These are phyloP conservation scores for Pogona vitticeps DNA, from an alignment of 2,113 vertebrate genomes.

Conservation along the genomic window DNA sequence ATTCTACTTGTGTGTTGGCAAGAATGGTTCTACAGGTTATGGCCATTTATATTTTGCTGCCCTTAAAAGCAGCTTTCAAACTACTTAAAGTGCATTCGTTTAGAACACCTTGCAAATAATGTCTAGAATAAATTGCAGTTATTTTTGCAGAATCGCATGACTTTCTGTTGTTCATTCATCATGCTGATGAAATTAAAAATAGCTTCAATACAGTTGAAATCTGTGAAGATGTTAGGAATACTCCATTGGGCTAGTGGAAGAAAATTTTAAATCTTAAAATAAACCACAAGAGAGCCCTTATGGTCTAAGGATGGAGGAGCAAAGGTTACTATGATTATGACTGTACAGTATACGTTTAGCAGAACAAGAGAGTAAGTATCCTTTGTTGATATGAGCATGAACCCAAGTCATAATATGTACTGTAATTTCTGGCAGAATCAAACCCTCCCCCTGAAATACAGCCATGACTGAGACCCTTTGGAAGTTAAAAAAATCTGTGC, in stretches of 20 bases:
- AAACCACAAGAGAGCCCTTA: slow-evolving; percentile 7
- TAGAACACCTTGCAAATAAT: not conserved
- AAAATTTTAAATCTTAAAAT: slow-evolving; percentile 43
- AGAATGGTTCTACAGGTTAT: not conserved
- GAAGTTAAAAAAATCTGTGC: not conserved
- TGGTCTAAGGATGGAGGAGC: slow-evolving; percentile 42
- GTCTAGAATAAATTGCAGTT: slow-evolving; percentile 1
- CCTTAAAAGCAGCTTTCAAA: slow-evolving; percentile 22
- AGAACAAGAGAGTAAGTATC: slow-evolving; percentile 20
- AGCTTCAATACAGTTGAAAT: too few species aligned
- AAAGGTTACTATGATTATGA: slow-evolving; percentile 24
- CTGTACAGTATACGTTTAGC: slow-evolving; percentile 28
- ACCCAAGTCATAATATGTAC: not conserved
- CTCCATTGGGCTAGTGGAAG: not conserved
- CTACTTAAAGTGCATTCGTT: not conserved
- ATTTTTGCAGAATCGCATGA: not conserved
- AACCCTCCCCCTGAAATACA: too few species aligned
- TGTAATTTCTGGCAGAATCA: not conserved
- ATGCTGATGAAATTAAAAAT: too few species aligned
- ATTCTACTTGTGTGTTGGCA: not conserved
- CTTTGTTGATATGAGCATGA: slow-evolving; percentile 5
- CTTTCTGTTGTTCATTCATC: not conserved
- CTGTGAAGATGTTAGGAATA: too few species aligned
- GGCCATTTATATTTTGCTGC: not conserved
- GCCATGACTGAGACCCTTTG: slow-evolving; percentile 1